Percentiles rank a stretch among this genome's conserved stretches.
Conservation (phyloP, 2,797 vertebrate species). For the Pampus argenteus region DNA sequence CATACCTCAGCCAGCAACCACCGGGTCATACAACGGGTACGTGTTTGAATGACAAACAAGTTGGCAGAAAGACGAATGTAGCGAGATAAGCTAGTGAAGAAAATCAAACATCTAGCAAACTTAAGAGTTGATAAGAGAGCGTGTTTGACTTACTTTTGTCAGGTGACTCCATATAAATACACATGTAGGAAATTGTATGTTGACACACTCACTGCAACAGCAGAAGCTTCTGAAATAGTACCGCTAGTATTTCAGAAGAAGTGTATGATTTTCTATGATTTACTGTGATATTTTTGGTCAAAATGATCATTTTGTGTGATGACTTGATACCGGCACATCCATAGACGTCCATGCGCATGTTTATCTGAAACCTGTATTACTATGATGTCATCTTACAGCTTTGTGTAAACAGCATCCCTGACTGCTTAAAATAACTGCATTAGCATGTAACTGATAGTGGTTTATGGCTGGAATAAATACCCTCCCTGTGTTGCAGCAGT, state of each 20-base stretch:
- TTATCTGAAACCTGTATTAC: not conserved
- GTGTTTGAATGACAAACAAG: constrained; percentile 23
- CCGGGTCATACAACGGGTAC: constrained; percentile 88
- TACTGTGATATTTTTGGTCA: no score
- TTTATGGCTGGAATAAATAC: constrained; percentile 19
- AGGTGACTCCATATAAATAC: not conserved
- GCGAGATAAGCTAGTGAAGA: not conserved
- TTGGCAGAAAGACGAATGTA: no score
- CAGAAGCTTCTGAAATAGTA: no score
- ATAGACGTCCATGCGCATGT: not conserved
- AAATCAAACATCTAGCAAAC: not conserved
- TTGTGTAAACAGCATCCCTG: not conserved
- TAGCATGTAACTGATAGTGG: not conserved
- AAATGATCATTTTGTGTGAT: not conserved
- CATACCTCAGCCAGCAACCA: constrained; percentile 84
- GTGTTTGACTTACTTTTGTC: not conserved
- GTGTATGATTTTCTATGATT: no score
- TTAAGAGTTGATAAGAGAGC: not conserved
- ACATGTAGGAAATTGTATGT: no score
- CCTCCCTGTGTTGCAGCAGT: not conserved
- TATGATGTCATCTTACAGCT: not conserved
- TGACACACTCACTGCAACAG: no score
- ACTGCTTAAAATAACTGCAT: not conserved
- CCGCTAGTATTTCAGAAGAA: no score
- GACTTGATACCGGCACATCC: not conserved